Conservation (phyloP, 2,113 vertebrate genomes). For the Tinamus guttatus region DNA sequence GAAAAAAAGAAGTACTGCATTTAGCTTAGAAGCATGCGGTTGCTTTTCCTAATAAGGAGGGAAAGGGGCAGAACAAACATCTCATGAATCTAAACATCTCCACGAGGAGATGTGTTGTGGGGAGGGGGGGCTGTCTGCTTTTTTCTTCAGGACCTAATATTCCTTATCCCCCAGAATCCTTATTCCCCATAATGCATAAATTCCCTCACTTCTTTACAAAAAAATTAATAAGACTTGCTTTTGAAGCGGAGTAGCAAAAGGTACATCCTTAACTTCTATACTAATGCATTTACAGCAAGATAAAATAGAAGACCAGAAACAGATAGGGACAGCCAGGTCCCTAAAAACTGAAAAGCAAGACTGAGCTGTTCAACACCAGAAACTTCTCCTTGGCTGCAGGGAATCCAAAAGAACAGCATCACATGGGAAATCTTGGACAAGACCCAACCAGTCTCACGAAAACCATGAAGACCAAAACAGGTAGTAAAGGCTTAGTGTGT, state of each 20-base stretch:
- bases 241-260: background rate
- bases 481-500: background rate
- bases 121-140: background rate
- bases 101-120: background rate
- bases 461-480: slow-evolving; percentile 4
- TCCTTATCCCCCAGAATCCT: background rate
- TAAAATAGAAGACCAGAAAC: background rate
- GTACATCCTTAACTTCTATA: background rate
- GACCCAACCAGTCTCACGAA: background rate
- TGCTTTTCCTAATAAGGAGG: slow-evolving; percentile 12
- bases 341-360: background rate
- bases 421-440: background rate
- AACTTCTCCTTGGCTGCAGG: background rate
- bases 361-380: background rate
- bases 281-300: background rate
- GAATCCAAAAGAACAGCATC: background rate
- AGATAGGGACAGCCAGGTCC: background rate
- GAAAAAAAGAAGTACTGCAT: background rate
- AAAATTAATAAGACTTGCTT: background rate
- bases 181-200: background rate
- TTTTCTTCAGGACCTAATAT: background rate
- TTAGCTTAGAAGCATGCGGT: background rate
- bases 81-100: background rate
- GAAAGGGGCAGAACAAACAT: slow-evolving; percentile 22
- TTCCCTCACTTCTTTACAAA: background rate